phyloP scores from a whole-genome alignment of 2,888 invertebrate genomes.

The Dryadula phaetusa region DNA sequence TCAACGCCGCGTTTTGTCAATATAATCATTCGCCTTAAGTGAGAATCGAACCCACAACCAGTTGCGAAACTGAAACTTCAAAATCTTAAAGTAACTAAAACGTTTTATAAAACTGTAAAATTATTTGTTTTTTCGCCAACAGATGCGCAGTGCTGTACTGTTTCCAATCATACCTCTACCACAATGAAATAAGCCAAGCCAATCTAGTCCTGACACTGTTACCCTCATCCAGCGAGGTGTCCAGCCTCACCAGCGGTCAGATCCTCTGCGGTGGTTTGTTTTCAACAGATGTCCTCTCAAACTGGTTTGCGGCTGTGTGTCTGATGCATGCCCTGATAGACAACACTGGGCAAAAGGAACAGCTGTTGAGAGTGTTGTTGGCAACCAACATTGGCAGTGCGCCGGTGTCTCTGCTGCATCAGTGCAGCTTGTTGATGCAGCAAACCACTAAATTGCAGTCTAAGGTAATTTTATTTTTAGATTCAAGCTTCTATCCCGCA shows the following conservation, averaged over 20 bases:
- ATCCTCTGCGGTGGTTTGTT: constrained; percentile 96
- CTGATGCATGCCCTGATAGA: constrained; percentile 95
- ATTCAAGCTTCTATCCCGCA: too few species aligned
- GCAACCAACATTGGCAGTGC: constrained; percentile 93
- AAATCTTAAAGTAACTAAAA: too few species aligned
- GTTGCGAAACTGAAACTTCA: too few species aligned
- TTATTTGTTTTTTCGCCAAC: neutral
- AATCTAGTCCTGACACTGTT: constrained; percentile 95
- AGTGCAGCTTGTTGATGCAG: constrained; percentile 93
- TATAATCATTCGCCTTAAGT: too few species aligned
- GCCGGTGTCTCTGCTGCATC: constrained; percentile 95
- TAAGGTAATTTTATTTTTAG: constrained; percentile 77
- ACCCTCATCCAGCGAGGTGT: constrained; percentile 92
- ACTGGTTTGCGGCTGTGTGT: constrained; percentile 98
- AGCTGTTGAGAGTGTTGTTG: constrained; percentile 94
- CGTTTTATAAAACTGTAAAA: too few species aligned
- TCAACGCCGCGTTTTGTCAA: too few species aligned
- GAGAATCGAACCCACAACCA: too few species aligned
- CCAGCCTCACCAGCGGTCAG: constrained; percentile 91
- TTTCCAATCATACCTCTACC: constrained; percentile 97
- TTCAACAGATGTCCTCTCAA: constrained; percentile 93
- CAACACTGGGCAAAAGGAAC: constrained; percentile 93
- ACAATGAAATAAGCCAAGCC: constrained; percentile 95
- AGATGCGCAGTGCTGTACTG: constrained; percentile 98
- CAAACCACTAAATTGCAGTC: constrained; percentile 91